Conservation (phyloP, 2,113 vertebrate species). For the Stigmatopora argus region DNA sequence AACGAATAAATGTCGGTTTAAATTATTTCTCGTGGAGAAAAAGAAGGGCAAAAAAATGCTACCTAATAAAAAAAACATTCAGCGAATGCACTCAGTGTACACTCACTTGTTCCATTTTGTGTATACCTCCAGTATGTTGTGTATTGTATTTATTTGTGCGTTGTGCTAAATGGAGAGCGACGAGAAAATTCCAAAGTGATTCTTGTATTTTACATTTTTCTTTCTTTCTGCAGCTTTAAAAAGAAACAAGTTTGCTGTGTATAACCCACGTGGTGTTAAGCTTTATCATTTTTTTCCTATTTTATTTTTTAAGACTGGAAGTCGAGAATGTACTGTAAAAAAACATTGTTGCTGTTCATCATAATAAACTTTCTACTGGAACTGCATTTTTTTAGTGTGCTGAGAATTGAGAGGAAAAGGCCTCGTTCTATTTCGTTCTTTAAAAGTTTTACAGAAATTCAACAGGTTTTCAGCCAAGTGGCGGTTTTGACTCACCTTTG, state of each 20-base stretch:
- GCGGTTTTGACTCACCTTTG: constrained; percentile 81
- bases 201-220: constrained; percentile 81
- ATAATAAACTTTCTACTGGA: constrained; percentile 97
- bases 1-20: constrained; percentile 82
- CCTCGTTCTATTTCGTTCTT: not conserved
- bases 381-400: constrained; percentile 52
- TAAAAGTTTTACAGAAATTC: constrained; percentile 31
- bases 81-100: constrained; percentile 52
- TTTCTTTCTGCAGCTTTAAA: constrained; percentile 18
- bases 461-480: constrained; percentile 55
- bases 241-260: constrained; percentile 60
- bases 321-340: constrained; percentile 71
- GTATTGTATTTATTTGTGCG: constrained; percentile 82
- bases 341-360: constrained; percentile 9
- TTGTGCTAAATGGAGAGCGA: constrained; percentile 82
- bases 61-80: constrained; percentile 44
- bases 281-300: constrained; percentile 36
- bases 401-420: not conserved
- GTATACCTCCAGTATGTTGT: constrained; percentile 61
- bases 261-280: constrained; percentile 84
- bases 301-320: constrained; percentile 91
- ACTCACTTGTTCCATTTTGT: constrained; percentile 62
- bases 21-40: constrained; percentile 82
- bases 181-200: constrained; percentile 83
- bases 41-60: constrained; percentile 64